Percentiles rank a stretch among this genome's conserved stretches.
Conservation (phyloP, 2,113 vertebrate genomes). For the Vireo altiloquus region DNA sequence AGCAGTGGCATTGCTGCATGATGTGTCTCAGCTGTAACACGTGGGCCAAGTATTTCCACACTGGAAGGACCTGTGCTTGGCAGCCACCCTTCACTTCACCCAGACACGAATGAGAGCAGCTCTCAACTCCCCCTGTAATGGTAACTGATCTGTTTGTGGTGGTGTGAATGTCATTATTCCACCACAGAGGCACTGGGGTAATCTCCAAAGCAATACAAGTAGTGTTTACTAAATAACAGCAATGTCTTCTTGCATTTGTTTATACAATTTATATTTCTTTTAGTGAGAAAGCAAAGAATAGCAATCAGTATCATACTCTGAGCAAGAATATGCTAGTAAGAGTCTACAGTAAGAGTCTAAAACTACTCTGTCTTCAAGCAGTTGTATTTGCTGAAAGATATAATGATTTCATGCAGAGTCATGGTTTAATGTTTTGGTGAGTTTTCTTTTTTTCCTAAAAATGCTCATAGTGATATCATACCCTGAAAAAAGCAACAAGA, state of each 20-base stretch:
- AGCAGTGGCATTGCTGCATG: background rate
- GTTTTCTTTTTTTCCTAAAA: background rate
- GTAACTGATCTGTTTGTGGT: background rate
- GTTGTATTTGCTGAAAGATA: background rate
- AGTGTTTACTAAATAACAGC: background rate
- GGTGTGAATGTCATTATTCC: background rate
- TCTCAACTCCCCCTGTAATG: background rate
- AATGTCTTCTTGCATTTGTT: background rate
- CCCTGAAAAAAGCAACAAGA: background rate
- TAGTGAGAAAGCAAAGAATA: background rate
- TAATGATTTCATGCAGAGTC: fast-evolving
- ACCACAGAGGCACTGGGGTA: background rate
- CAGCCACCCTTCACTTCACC: background rate
- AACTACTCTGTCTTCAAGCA: background rate
- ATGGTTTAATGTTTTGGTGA: background rate
- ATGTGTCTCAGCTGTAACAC: background rate
- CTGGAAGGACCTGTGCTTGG: background rate
- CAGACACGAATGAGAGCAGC: background rate
- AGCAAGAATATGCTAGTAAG: background rate
- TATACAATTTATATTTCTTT: background rate
- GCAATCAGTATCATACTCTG: background rate
- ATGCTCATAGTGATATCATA: background rate
- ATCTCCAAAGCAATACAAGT: background rate
- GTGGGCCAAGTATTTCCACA: fast-evolving
- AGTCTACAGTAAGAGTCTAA: background rate